Conservation (phyloP, 2,888 invertebrate species). For the Cecidostiba fungosa region DNA sequence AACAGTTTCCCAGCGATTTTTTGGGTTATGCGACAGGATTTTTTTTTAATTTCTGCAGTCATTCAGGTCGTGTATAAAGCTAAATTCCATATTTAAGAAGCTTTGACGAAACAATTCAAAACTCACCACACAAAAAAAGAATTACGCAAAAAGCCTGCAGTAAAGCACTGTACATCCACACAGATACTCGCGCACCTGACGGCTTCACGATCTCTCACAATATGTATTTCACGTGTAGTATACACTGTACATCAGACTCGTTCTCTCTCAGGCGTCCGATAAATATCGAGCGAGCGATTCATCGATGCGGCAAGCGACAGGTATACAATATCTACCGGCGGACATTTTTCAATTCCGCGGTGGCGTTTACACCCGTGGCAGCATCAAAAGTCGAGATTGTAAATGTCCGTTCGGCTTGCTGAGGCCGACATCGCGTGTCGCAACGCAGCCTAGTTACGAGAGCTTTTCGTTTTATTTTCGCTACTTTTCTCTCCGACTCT, state of each 20-base stretch:
- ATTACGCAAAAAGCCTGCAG: too few relatives aligned
- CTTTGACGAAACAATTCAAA: too few relatives aligned
- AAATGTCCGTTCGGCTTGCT: constrained; percentile 23
- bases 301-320: background rate
- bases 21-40: background rate
- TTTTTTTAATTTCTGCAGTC: too few relatives aligned
- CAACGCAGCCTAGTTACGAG: background rate
- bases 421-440: constrained; percentile 13
- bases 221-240: background rate
- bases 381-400: constrained; percentile 14
- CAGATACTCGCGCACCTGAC: background rate
- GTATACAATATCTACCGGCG: background rate
- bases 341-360: background rate
- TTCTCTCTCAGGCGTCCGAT: background rate
- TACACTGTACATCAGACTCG: too few relatives aligned
- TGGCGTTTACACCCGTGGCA: background rate
- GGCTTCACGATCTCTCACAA: background rate
- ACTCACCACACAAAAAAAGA: too few relatives aligned
- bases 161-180: too few relatives aligned
- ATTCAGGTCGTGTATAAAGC: too few relatives aligned
- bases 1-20: background rate
- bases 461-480: constrained; percentile 31
- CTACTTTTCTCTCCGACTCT: background rate
- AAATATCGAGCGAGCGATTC: background rate
- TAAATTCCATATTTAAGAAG: too few relatives aligned